Conservation (phyloP, 2,888 invertebrate genomes). For the Drosophila gaucha region DNA sequence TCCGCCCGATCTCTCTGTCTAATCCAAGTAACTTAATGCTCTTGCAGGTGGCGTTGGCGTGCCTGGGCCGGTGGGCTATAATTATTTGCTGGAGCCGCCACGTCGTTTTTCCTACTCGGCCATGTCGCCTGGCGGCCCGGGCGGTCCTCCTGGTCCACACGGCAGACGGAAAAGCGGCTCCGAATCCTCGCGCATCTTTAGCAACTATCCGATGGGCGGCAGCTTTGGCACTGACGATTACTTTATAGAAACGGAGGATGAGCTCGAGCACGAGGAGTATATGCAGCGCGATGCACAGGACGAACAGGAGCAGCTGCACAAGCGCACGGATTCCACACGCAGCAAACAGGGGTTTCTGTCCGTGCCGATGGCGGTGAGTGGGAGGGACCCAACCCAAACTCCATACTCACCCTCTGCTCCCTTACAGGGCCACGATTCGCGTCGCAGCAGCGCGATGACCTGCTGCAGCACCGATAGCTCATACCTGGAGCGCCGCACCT, state of each 20-base stretch:
- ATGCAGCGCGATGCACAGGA: conserved; percentile 80
- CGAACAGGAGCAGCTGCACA: conserved; percentile 64
- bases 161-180: conserved; percentile 87
- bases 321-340: conserved; percentile 82
- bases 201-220: conserved; percentile 85
- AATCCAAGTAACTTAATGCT: too few relatives aligned
- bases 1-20: neutral
- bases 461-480: conserved; percentile 94
- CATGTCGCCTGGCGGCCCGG: conserved; percentile 70
- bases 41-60: conserved; percentile 84
- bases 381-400: neutral
- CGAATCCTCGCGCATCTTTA: conserved; percentile 85
- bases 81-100: conserved; percentile 89
- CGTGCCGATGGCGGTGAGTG: conserved; percentile 84
- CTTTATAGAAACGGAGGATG: conserved; percentile 85
- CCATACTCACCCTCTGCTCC: neutral
- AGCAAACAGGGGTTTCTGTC: conserved; percentile 84
- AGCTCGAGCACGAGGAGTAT: conserved; percentile 85
- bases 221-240: conserved; percentile 85
- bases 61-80: conserved; percentile 89
- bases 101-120: conserved; percentile 87
- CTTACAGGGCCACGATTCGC: conserved; percentile 84
- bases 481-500: conserved; percentile 92
- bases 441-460: conserved; percentile 92
- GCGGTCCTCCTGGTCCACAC: conserved; percentile 80